phyloP scores from a whole-genome alignment of 1,140 invertebrate species.

The Papilio polytes region DNA sequence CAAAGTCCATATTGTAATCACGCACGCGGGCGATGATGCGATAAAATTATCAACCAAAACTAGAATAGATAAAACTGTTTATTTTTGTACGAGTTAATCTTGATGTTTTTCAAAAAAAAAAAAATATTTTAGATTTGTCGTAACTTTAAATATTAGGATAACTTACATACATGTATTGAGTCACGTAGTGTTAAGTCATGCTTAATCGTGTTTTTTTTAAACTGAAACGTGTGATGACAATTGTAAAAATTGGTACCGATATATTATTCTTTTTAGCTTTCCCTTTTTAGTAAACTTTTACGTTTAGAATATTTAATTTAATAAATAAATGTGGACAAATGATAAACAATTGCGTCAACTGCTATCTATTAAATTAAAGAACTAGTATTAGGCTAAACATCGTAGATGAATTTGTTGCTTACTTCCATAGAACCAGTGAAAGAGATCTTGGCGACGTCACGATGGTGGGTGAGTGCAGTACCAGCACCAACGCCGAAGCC shows the following conservation, averaged over 20 bases:
- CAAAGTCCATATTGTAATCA: not conserved
- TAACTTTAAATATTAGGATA: not conserved
- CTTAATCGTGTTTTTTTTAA: too few species aligned
- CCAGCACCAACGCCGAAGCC: conserved; percentile 90
- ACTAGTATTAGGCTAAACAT: too few species aligned
- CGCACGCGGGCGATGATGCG: not conserved
- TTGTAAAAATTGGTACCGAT: too few species aligned
- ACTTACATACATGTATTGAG: too few species aligned
- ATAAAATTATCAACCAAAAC: not conserved
- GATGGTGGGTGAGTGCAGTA: conserved; percentile 80
- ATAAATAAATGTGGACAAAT: too few species aligned
- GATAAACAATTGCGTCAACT: too few species aligned
- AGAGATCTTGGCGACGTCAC: conserved; percentile 86
- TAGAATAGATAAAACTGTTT: not conserved
- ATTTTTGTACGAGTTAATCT: not conserved
- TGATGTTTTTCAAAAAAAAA: not conserved
- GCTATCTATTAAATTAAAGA: too few species aligned
- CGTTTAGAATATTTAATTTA: too few species aligned
- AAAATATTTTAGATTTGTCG: not conserved
- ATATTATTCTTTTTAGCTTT: too few species aligned
- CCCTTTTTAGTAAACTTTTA: too few species aligned
- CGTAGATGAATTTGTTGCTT: not conserved
- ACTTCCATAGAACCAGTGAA: conserved; percentile 70
- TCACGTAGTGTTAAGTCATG: too few species aligned
- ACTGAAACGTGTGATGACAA: too few species aligned